Conservation (phyloP, 2,797 vertebrate genomes). For the Sebastes steindachneri region DNA sequence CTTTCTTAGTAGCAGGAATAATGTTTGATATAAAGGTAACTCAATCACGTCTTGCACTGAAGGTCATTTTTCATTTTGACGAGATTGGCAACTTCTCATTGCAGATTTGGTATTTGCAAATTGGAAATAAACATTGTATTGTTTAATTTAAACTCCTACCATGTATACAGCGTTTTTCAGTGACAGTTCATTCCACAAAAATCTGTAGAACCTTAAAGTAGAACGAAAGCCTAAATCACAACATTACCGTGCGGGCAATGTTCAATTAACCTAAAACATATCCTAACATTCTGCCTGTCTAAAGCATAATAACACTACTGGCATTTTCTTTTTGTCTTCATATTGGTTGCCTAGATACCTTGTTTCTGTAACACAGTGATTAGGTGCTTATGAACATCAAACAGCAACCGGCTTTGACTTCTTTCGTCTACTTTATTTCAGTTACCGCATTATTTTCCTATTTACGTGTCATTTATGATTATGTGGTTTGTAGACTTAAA, state of each 20-base stretch:
- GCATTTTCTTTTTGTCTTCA: conserved; percentile 26
- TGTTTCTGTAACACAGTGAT: conserved; percentile 60
- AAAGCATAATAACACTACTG: conserved; percentile 19
- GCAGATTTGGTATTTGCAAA: not conserved
- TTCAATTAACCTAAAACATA: conserved; percentile 19
- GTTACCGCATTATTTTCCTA: conserved; percentile 4
- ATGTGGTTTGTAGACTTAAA: not conserved
- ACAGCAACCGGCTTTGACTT: conserved; percentile 24
- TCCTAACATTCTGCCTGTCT: conserved; percentile 25
- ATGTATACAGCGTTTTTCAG: not conserved
- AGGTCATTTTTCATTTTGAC: not conserved
- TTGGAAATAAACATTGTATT: not conserved
- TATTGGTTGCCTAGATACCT: conserved; percentile 71
- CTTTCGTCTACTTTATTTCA: conserved; percentile 4
- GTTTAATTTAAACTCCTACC: not conserved
- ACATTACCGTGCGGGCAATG: not conserved
- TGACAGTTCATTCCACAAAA: not conserved
- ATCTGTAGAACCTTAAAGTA: not conserved
- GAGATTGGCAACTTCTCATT: not conserved
- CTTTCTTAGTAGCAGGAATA: not conserved
- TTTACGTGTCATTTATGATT: not conserved
- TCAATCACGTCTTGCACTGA: not conserved
- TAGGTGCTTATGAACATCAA: conserved; percentile 67
- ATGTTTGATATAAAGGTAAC: not conserved
- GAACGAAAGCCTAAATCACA: not conserved